Base-by-base conservation (phyloP, 2,113 vertebrate genomes). In the Varanus salvator region DNA sequence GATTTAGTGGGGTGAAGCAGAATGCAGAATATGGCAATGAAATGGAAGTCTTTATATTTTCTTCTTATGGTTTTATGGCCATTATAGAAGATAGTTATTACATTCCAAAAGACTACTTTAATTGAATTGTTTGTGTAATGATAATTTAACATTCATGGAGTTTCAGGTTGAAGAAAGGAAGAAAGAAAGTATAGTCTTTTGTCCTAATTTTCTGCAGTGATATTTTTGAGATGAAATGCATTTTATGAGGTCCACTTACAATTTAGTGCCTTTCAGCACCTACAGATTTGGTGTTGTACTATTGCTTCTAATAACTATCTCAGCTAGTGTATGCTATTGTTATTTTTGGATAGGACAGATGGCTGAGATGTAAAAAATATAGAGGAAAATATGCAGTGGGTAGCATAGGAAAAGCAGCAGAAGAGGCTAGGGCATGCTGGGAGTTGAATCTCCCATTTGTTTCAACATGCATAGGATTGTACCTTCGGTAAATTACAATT, bases 71-170 rank as follows among this genome's bases (percentile, higher is more conserved):
- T 93, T 90, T 92, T 94, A 94, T 89, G 77, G 91, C 93, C 87
- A 93, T 94, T 94, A 90, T 15, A 86, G 92, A 93, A 95, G 89
- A 92, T 84, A 94, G 90, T 93, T 95, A 94, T 92, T 93, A 95
- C 95, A 94, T 93, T 93, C 95, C 87, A 90, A 90, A 95, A 92
- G 90, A 92, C 90, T 92, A 34, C 69, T 94, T 85, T 94, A 95
- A 93, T 92, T 93, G 60, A 95, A 96, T 94, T 95, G 90, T 88
- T 95, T 50, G 27, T 89, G 71, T 92, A 91, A 89, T 2, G 25
- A 80, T 93, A 94, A 69, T 87, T 87, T 89, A 91, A 14, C 81
- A 84, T 74, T 89, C 87, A 69, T 89, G 15, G 80, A 90, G 34
- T 87, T 84, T 2, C 34, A 85, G 69, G 54, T 31, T 76, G 31